A percentile compares a stretch with the other conserved stretches of the same genome.
Evolutionary conservation across 1,140 invertebrate species (phyloP).

Genomic region (Drosophila serrata): DNA sequence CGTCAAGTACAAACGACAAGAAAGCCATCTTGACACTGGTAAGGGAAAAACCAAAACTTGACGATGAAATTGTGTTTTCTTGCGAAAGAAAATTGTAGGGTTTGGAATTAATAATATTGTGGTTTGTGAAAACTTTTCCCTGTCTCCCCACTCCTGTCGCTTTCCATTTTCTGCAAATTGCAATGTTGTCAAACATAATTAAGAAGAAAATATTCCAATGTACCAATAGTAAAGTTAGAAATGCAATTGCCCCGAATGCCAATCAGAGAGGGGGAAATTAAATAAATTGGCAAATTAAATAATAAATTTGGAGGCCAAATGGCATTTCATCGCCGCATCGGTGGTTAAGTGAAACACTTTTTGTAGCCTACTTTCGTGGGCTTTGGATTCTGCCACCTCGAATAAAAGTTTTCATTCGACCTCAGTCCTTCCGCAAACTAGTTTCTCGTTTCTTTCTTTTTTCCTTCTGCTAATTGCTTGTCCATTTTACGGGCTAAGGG

Average conservation of each 20-base stretch:
- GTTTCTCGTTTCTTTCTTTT: constrained; percentile 11
- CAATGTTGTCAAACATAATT: constrained; percentile 4
- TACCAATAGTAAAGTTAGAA: not conserved
- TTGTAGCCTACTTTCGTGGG: constrained; percentile 19
- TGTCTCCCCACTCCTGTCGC: not conserved
- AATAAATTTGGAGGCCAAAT: constrained; percentile 9
- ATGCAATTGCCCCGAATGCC: not conserved
- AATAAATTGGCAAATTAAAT: constrained; percentile 33
- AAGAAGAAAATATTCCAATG: not conserved
- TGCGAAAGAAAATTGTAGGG: constrained; percentile 22
- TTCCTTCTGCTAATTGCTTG: constrained; percentile 40
- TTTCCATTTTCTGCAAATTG: not conserved
- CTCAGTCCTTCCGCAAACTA: constrained; percentile 26
- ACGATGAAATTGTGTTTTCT: constrained; percentile 21
- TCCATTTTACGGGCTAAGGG: constrained; percentile 35
- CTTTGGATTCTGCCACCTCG: constrained; percentile 17
- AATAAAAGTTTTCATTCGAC: constrained; percentile 40
- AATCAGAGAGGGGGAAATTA: constrained; percentile 7
- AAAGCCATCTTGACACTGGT: constrained; percentile 13
- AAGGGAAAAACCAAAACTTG: constrained; percentile 4
- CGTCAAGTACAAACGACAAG: constrained; percentile 41
- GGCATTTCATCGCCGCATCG: constrained; percentile 2
- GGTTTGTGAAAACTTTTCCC: not conserved
- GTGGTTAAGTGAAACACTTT: constrained; percentile 22
- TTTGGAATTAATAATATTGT: constrained; percentile 35